Evolutionary conservation across 30 jellyfish, hydroid and myxozoan genomes (phyloP).

Genomic region (Hydractinia echinata): DNA sequence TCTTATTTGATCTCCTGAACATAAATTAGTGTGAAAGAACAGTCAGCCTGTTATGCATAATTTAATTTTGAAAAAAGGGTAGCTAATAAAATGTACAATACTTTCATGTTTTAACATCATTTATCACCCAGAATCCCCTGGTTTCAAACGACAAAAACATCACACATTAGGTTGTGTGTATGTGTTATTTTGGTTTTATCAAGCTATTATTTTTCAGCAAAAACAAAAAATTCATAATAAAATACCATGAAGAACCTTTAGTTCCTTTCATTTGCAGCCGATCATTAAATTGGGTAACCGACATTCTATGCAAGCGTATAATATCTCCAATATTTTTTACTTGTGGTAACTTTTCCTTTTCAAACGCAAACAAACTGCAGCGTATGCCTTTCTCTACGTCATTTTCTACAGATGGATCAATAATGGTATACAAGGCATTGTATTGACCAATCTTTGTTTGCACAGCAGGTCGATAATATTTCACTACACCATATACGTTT

Average conservation of each 20-base stretch:
- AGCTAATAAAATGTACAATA: too few species aligned
- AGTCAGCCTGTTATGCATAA: too few species aligned
- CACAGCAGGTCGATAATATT: slow-evolving; percentile 26
- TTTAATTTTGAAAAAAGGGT: too few species aligned
- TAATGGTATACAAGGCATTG: slow-evolving; percentile 8
- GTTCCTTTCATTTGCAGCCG: slow-evolving; percentile 32
- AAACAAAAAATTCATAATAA: background rate
- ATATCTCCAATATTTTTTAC: slow-evolving; percentile 39
- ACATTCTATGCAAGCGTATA: slow-evolving; percentile 46
- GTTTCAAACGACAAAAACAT: too few species aligned
- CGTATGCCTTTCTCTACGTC: slow-evolving; percentile 23
- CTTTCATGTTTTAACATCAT: too few species aligned
- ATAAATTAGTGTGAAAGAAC: too few species aligned
- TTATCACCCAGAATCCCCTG: too few species aligned
- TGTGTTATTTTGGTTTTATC: background rate
- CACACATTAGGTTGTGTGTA: too few species aligned
- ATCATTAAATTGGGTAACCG: slow-evolving; percentile 33
- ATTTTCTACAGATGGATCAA: slow-evolving; percentile 45
- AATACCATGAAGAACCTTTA: slow-evolving; percentile 49
- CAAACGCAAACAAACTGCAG: slow-evolving; percentile 41
- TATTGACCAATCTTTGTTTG: slow-evolving; percentile 40
- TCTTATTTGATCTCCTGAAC: too few species aligned
- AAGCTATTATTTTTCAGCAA: background rate
- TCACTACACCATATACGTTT: slow-evolving; percentile 59
- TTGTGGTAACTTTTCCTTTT: slow-evolving; percentile 32